Conservation (phyloP, 1,140 invertebrate species). For the Anadara kagoshimensis region DNA sequence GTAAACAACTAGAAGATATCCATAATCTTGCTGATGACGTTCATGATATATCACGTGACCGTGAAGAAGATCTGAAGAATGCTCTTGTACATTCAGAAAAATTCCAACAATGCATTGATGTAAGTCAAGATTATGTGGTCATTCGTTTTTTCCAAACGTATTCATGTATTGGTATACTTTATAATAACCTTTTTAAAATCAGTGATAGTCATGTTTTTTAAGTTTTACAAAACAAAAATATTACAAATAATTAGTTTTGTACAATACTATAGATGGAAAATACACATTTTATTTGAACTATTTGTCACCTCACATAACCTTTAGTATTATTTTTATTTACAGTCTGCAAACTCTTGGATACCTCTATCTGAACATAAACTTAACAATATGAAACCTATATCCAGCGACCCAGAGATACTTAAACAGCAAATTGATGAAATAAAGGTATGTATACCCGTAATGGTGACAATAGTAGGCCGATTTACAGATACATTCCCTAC, state of each 20-base stretch:
- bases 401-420: slow-evolving; percentile 93
- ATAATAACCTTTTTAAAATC: no score
- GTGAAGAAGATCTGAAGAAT: slow-evolving; percentile 85
- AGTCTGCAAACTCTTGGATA: slow-evolving; percentile 92
- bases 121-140: no score
- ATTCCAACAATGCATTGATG: slow-evolving; percentile 94
- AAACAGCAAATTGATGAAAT: slow-evolving; percentile 95
- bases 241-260: no score
- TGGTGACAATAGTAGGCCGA: no score
- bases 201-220: no score
- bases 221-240: no score
- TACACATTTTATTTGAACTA: no score
- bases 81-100: slow-evolving; percentile 96
- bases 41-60: slow-evolving; percentile 65
- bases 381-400: slow-evolving; percentile 87
- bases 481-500: no score
- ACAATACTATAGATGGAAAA: no score
- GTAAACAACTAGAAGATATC: slow-evolving; percentile 91
- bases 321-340: slow-evolving; percentile 65
- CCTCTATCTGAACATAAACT: slow-evolving; percentile 92
- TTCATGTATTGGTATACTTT: no score
- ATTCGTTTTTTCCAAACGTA: no score
- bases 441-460: slow-evolving; percentile 78
- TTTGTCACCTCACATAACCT: no score
- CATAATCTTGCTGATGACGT: slow-evolving; percentile 67